phyloP scores from a whole-genome alignment of 2,888 invertebrate species.

The Rapana venosa region DNA sequence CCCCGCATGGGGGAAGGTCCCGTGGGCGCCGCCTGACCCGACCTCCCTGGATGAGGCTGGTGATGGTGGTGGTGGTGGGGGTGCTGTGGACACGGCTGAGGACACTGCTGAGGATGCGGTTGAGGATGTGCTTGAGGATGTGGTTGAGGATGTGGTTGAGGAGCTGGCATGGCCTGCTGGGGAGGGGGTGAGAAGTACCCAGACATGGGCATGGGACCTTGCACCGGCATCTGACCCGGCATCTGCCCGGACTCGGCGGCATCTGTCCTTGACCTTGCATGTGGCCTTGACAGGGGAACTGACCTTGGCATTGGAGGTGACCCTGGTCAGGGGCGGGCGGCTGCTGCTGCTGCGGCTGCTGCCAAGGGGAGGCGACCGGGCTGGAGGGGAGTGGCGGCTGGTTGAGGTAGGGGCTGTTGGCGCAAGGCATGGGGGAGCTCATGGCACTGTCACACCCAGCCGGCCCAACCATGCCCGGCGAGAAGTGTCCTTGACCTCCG shows the following conservation, averaged over 20 bases:
- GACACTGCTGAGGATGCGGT: not conserved
- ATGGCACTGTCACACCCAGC: slow-evolving; percentile 48
- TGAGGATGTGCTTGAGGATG: slow-evolving; percentile 40
- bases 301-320: not conserved
- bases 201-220: slow-evolving; percentile 4
- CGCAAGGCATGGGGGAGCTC: slow-evolving; percentile 38
- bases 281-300: not conserved
- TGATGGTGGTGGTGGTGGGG: slow-evolving; percentile 24
- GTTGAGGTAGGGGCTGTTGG: slow-evolving; percentile 30
- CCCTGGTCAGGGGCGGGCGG: not conserved
- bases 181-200: not conserved
- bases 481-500: slow-evolving; percentile 40
- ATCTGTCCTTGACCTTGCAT: slow-evolving; percentile 7
- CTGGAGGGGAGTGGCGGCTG: not conserved
- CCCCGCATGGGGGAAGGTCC: not conserved
- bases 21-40: not conserved
- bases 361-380: slow-evolving; percentile 28
- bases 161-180: not conserved
- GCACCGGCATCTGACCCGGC: not conserved
- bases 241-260: not conserved
- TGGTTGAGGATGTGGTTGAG: slow-evolving; percentile 27
- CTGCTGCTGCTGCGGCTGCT: not conserved
- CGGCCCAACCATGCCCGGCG: slow-evolving; percentile 41
- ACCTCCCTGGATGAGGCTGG: slow-evolving; percentile 39
- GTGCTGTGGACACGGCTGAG: not conserved